These are phyloP conservation scores for Drosophila nigrodunni DNA, from an alignment of 1,140 invertebrate species.

Conservation along the genomic window DNA sequence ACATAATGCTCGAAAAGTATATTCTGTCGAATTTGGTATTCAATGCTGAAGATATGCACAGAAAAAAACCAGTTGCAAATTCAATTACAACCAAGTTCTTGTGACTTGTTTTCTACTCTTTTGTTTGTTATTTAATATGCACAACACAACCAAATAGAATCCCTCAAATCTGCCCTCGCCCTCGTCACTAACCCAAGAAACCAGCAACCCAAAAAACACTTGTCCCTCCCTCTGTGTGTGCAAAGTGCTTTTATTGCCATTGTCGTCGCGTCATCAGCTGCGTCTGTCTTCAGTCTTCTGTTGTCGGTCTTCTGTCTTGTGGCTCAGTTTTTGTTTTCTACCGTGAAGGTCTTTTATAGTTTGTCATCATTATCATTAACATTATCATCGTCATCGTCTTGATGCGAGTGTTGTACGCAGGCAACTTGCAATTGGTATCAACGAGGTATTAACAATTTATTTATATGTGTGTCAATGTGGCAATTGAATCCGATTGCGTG, in stretches of 20 bases:
- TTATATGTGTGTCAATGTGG: slow-evolving; percentile 76
- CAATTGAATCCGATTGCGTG: slow-evolving; percentile 76
- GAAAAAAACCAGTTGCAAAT: slow-evolving; percentile 28
- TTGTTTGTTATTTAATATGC: slow-evolving; percentile 67
- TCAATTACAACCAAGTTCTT: slow-evolving; percentile 53
- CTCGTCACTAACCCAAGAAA: neutral
- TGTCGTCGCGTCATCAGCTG: slow-evolving; percentile 45
- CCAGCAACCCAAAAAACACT: neutral
- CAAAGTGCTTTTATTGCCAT: slow-evolving; percentile 47
- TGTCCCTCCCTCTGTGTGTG: slow-evolving; percentile 1
- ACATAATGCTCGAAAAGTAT: neutral
- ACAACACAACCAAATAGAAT: slow-evolving; percentile 63
- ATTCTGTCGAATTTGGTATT: slow-evolving; percentile 7
- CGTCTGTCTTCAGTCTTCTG: slow-evolving; percentile 9
- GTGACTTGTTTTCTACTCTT: slow-evolving; percentile 27
- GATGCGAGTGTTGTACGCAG: slow-evolving; percentile 11
- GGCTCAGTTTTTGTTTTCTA: slow-evolving; percentile 55
- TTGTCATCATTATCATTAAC: slow-evolving; percentile 42
- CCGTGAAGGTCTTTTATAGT: slow-evolving; percentile 70
- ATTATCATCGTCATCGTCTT: slow-evolving; percentile 57
- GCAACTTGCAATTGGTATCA: slow-evolving; percentile 31
- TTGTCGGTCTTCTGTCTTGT: slow-evolving; percentile 36
- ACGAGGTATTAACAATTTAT: slow-evolving; percentile 32
- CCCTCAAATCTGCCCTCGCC: neutral
- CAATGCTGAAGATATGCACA: slow-evolving; percentile 1